Percentiles rank a stretch among this genome's conserved stretches.
Conservation (phyloP, 2,113 vertebrate species). For the Aleadryas rufinucha region DNA sequence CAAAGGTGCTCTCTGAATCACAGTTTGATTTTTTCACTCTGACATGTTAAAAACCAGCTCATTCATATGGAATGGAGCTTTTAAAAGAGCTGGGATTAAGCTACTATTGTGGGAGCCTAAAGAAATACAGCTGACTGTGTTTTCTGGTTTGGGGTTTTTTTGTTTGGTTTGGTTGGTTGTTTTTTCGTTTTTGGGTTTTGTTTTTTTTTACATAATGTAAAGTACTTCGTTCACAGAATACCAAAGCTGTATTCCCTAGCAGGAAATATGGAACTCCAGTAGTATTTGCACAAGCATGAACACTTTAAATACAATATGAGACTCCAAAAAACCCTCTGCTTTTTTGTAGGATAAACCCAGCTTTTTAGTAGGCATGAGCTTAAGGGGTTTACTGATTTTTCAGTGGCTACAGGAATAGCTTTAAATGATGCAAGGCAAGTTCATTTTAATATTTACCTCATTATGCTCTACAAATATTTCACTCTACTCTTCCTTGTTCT, state of each 20-base stretch:
- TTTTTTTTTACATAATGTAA: background rate
- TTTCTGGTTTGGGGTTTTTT: background rate
- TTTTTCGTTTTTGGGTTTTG: background rate
- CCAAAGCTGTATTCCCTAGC: background rate
- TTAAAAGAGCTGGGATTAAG: slow-evolving; percentile 39
- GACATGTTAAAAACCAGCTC: slow-evolving; percentile 22
- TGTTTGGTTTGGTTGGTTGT: background rate
- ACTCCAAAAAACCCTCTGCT: background rate
- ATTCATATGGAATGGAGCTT: slow-evolving; percentile 4
- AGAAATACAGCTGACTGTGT: slow-evolving; percentile 35
- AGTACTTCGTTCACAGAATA: slow-evolving; percentile 39
- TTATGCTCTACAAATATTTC: background rate
- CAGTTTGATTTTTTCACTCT: slow-evolving; percentile 12
- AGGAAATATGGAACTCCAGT: background rate
- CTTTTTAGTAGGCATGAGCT: background rate
- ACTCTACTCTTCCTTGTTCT: background rate
- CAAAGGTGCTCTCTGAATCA: slow-evolving; percentile 22
- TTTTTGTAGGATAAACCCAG: background rate
- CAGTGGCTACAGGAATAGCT: background rate
- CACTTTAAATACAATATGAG: slow-evolving; percentile 1
- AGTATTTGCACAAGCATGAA: slow-evolving; percentile 2
- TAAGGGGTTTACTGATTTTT: background rate
- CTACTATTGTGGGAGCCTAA: background rate
- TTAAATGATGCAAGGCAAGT: background rate
- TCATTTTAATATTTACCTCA: slow-evolving; percentile 29